Base-by-base conservation (phyloP, 1,140 invertebrate genomes). In the Plectus sambesii region DNA sequence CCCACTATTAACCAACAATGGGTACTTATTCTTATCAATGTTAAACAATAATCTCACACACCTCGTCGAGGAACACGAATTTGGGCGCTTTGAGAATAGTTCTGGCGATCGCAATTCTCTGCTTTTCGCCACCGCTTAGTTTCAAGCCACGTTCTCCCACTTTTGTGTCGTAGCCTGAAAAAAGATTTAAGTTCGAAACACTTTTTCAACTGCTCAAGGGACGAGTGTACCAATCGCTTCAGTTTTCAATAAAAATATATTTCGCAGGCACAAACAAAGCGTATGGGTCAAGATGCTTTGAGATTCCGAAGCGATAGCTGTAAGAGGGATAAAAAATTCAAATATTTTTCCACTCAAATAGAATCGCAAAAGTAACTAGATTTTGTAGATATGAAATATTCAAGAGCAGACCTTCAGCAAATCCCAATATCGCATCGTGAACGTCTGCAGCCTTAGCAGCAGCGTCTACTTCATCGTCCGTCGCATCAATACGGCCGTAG, bases 371-470 rank as follows among this genome's bases (percentile, higher is more conserved):
- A n/a, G n/a, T n/a, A n/a, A n/a, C n/a, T n/a, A n/a, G n/a, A n/a
- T n/a, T n/a, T n/a, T n/a, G n/a, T n/a, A n/a, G n/a, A n/a, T n/a
- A n/a, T n/a, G n/a, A n/a, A n/a, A n/a, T n/a, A n/a, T n/a, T n/a
- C n/a, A 30, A 42, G 44, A 44, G 37, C 9, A 36, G 49, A 17
- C 79, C 76, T 45, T 90, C 82, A 5, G 88, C 87, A 69, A 96
- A 93, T 30, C 80, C 78, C 2, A 87, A 67, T 56, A 96, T 93
- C 66, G 79, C 80, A 25, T 89, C 82, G 67, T 96, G 90, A 62
- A 97, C 93, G 62, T 94, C 87, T 0, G 92, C 90, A 59, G 81
- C 80, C 64, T 80, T 81, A 0, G 90, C 86, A 39, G 92, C 88
- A 26, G 82, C 77, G 51, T 86, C 81, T 0, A 97, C 77, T 58